Percentiles rank a stretch among this genome's conserved stretches.
phyloP scores from a whole-genome alignment of 2,797 vertebrate species.

The Parambassis ranga region DNA sequence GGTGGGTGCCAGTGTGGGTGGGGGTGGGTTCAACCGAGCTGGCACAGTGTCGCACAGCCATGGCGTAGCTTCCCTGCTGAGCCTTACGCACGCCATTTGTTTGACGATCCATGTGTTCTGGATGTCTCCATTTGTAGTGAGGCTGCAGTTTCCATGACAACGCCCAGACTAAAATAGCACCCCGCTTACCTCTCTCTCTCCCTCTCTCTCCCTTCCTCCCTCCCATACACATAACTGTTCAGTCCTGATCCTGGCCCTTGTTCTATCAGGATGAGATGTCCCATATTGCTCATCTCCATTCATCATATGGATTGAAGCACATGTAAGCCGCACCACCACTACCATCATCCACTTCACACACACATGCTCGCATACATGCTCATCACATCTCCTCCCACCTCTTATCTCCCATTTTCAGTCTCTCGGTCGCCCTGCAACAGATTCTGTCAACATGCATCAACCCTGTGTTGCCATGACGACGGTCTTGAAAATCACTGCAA shows the following conservation, averaged over 20 bases:
- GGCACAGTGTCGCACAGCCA: slow-evolving; percentile 50
- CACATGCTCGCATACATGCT: not conserved
- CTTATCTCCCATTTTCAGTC: slow-evolving; percentile 74
- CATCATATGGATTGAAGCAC: slow-evolving; percentile 56
- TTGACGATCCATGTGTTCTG: slow-evolving; percentile 78
- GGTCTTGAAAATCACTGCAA: slow-evolving; percentile 71
- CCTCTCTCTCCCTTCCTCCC: slow-evolving; percentile 3
- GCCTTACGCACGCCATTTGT: slow-evolving; percentile 70
- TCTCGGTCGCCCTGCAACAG: slow-evolving; percentile 69
- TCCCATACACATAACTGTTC: slow-evolving; percentile 62
- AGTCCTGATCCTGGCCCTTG: slow-evolving; percentile 59
- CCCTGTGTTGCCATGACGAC: slow-evolving; percentile 69
- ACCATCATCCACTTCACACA: not conserved
- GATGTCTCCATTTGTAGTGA: slow-evolving; percentile 84
- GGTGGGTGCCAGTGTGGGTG: slow-evolving; percentile 27
- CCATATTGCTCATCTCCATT: slow-evolving; percentile 55
- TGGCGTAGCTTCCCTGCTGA: slow-evolving; percentile 53
- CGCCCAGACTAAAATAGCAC: slow-evolving; percentile 82
- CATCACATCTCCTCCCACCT: slow-evolving; percentile 63
- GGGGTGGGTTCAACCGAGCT: slow-evolving; percentile 37
- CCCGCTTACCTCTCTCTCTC: slow-evolving; percentile 34
- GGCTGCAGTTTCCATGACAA: slow-evolving; percentile 87
- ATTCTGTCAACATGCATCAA: slow-evolving; percentile 77
- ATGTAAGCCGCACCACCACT: not conserved
- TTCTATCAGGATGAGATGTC: slow-evolving; percentile 57